Conservation (phyloP, 2,888 invertebrate species). For the Odiellus spinosus region DNA sequence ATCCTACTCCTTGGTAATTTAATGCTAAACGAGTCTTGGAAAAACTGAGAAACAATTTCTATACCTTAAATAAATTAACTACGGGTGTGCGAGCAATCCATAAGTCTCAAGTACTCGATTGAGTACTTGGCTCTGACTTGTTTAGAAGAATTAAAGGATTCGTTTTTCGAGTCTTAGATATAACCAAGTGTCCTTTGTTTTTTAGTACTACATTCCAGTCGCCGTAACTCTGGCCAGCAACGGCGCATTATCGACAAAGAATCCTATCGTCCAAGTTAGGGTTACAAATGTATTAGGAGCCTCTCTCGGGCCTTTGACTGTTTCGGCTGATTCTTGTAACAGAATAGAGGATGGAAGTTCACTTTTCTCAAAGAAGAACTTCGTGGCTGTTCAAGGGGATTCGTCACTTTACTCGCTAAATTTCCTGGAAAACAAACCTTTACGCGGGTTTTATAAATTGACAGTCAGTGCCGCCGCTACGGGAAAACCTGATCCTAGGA, state of each 20-base stretch:
- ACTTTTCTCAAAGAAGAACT: slow-evolving; percentile 45
- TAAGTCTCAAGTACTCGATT: no score
- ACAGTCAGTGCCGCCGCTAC: slow-evolving; percentile 51
- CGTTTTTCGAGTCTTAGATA: no score
- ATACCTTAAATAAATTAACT: no score
- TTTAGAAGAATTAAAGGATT: no score
- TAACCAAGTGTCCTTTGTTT: no score
- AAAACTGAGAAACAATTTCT: no score
- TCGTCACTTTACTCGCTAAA: slow-evolving; percentile 49
- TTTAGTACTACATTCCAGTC: slow-evolving; percentile 56
- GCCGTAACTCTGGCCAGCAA: slow-evolving; percentile 62
- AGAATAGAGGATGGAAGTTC: slow-evolving; percentile 55
- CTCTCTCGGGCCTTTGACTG: slow-evolving; percentile 44
- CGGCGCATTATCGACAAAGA: slow-evolving; percentile 55
- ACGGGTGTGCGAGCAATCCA: no score
- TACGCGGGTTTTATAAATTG: slow-evolving; percentile 70
- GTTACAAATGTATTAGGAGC: slow-evolving; percentile 34
- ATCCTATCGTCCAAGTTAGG: slow-evolving; percentile 44
- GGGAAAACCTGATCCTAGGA: slow-evolving; percentile 38
- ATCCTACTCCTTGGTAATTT: no score
- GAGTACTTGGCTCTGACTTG: no score
- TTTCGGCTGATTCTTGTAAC: slow-evolving; percentile 58
- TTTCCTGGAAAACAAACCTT: slow-evolving; percentile 55
- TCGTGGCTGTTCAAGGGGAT: slow-evolving; percentile 28
- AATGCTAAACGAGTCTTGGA: no score